Evolutionary conservation across 2,888 invertebrate species (phyloP).

Genomic region (Galeopsomyia nigrocyanea): DNA sequence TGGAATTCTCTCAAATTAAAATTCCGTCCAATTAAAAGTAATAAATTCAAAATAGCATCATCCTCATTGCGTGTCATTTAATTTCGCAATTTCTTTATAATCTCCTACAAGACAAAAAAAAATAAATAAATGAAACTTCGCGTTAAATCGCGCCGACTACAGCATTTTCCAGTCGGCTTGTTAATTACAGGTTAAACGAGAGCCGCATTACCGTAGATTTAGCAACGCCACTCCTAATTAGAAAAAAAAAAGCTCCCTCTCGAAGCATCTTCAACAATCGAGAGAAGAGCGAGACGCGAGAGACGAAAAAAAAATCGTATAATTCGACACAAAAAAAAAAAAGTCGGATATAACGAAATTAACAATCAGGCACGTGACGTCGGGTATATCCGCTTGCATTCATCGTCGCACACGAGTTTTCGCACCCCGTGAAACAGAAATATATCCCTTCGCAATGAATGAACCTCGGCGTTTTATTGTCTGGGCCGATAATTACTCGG

Average conservation of each 20-base stretch:
- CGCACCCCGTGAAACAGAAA: conserved; percentile 3
- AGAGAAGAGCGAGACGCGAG: too few relatives aligned
- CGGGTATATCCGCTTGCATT: not conserved
- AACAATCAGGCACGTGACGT: not conserved
- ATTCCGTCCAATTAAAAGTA: too few relatives aligned
- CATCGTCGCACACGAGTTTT: conserved; percentile 6
- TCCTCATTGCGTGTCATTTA: too few relatives aligned
- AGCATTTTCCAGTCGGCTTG: not conserved
- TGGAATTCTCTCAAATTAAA: too few relatives aligned
- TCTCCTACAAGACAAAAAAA: not conserved
- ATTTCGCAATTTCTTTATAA: not conserved
- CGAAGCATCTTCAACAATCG: not conserved
- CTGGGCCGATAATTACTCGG: conserved; percentile 63
- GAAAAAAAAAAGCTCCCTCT: not conserved
- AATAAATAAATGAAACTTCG: not conserved
- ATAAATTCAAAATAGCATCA: too few relatives aligned
- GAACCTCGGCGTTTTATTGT: conserved; percentile 50
- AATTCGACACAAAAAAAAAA: not conserved
- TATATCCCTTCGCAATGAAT: conserved; percentile 10
- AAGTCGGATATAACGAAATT: not conserved
- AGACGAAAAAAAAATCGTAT: too few relatives aligned
- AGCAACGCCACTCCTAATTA: conserved; percentile 21
- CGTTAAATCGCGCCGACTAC: not conserved
- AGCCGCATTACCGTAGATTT: conserved; percentile 12
- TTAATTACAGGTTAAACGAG: conserved; percentile 26